phyloP scores from a whole-genome alignment of 2,113 vertebrate genomes.

The Lophotis ruficrista region DNA sequence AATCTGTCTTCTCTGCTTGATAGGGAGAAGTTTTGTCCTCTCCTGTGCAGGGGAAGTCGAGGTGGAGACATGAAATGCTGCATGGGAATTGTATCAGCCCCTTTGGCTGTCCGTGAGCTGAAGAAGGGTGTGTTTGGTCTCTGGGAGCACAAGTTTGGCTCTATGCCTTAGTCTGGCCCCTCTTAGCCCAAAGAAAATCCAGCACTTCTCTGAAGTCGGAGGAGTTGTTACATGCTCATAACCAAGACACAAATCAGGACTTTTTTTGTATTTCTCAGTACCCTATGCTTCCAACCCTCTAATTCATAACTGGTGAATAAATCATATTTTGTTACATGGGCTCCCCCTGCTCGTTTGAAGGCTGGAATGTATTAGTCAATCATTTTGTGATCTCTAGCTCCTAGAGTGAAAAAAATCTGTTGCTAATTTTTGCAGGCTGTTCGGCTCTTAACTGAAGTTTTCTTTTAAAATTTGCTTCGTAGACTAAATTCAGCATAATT shows the following conservation, averaged over 20 bases:
- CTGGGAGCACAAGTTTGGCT: background rate
- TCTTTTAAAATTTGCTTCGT: background rate
- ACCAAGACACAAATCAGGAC: background rate
- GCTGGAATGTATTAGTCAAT: background rate
- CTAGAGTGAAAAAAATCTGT: background rate
- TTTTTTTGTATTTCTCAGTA: background rate
- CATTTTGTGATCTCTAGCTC: background rate
- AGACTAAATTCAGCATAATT: background rate
- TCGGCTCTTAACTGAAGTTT: background rate
- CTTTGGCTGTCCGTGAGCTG: background rate
- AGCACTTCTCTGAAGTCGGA: background rate
- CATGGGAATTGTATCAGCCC: background rate
- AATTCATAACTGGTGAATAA: background rate
- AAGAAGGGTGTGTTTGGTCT: background rate
- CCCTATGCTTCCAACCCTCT: background rate
- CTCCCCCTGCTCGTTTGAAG: background rate
- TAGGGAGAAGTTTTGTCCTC: background rate
- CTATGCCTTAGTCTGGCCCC: background rate
- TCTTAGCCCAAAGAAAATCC: background rate
- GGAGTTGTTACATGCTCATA: background rate
- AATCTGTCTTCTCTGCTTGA: background rate
- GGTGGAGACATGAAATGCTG: background rate
- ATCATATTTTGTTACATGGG: background rate
- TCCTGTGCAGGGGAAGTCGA: rapidly evolving
- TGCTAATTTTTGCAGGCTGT: background rate